These are phyloP conservation scores for Brenthis daphne DNA, from an alignment of 2,888 invertebrate genomes.

Conservation along the genomic window DNA sequence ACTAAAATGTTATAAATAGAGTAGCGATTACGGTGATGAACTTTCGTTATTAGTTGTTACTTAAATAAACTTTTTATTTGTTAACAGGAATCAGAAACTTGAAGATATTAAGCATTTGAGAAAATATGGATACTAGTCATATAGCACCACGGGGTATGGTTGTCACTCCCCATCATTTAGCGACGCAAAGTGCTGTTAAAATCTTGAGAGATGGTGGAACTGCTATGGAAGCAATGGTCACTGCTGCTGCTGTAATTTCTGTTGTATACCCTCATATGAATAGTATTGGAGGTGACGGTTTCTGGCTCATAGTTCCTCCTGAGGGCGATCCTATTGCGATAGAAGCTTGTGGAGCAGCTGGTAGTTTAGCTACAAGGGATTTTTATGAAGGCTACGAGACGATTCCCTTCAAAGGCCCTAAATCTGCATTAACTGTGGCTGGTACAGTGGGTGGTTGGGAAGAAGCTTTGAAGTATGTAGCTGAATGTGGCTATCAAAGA, in stretches of 20 bases:
- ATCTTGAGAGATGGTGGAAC: conserved; percentile 70
- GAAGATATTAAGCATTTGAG: not conserved
- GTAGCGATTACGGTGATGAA: not conserved
- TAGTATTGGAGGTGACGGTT: conserved; percentile 70
- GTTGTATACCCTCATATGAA: conserved; percentile 76
- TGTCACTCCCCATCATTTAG: conserved; percentile 72
- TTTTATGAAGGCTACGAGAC: conserved; percentile 53
- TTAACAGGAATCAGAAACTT: conserved; percentile 4
- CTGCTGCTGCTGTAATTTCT: conserved; percentile 70
- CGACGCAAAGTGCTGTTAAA: conserved; percentile 66
- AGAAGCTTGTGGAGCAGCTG: conserved; percentile 70
- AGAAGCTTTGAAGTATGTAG: conserved; percentile 66
- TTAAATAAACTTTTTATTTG: conserved; percentile 6
- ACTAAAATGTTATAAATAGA: conserved; percentile 2
- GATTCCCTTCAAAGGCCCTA: conserved; percentile 63
- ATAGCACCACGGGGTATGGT: conserved; percentile 65
- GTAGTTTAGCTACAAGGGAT: conserved; percentile 60
- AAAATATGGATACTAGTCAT: conserved; percentile 53
- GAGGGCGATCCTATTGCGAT: conserved; percentile 64
- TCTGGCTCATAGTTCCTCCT: conserved; percentile 73
- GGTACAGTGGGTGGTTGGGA: conserved; percentile 73
- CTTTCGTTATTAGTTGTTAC: not conserved
- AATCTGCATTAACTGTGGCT: conserved; percentile 67
- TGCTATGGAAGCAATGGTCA: conserved; percentile 71
- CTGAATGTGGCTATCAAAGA: conserved; percentile 64